A percentile compares a stretch with the other conserved stretches of the same genome.
phyloP scores from a whole-genome alignment of 1,140 invertebrate genomes.

The Zaprionus taronus region DNA sequence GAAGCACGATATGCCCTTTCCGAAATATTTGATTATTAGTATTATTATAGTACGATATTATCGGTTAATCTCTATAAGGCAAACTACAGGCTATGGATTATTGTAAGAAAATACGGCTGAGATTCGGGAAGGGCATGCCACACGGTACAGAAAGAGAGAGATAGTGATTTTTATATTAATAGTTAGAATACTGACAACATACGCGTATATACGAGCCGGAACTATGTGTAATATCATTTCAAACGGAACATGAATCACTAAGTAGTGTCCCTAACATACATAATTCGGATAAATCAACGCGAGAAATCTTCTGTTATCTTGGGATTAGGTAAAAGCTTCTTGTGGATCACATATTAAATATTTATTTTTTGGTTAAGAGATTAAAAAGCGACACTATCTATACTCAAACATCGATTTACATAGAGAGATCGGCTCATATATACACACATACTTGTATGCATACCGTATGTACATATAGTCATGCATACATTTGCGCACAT shows the following conservation, averaged over 20 bases:
- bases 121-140: slow-evolving; percentile 43
- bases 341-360: not conserved
- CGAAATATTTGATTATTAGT: slow-evolving; percentile 34
- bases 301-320: too few relatives aligned
- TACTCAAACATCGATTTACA: not conserved
- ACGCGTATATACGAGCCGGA: slow-evolving; percentile 21
- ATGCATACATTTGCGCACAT: slow-evolving; percentile 30
- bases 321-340: not conserved
- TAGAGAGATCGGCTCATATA: slow-evolving; percentile 12
- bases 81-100: slow-evolving; percentile 37
- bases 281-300: not conserved
- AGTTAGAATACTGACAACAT: slow-evolving; percentile 8
- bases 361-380: not conserved
- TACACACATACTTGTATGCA: slow-evolving; percentile 6
- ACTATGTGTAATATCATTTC: not conserved
- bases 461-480: slow-evolving; percentile 2
- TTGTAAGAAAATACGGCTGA: slow-evolving; percentile 29
- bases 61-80: slow-evolving; percentile 48
- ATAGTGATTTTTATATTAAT: slow-evolving; percentile 14
- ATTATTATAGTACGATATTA: slow-evolving; percentile 28
- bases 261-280: not conserved
- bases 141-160: slow-evolving; percentile 27
- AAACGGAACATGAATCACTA: not conserved
- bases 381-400: not conserved
- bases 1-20: slow-evolving; percentile 61